Conservation (phyloP, 2,113 vertebrate genomes). For the Bubo bubo region DNA sequence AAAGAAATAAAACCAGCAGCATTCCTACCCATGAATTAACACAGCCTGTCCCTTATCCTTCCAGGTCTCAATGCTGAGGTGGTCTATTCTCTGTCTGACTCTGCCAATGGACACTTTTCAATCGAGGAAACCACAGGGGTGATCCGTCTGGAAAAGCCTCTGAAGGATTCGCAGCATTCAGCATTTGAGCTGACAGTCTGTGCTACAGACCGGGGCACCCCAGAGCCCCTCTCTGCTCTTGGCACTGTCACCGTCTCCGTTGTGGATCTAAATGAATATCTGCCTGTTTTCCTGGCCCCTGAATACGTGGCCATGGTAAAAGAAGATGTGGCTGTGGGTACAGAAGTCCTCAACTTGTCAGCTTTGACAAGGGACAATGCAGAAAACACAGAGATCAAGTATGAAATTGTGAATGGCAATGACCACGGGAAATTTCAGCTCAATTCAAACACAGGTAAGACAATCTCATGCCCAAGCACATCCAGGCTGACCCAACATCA, state of each 20-base stretch:
- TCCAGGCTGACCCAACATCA: neutral
- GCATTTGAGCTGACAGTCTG: conserved; percentile 86
- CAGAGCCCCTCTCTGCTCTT: conserved; percentile 80
- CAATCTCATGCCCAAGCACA: neutral
- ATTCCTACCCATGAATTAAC: neutral
- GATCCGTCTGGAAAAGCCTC: conserved; percentile 86
- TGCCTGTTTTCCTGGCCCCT: conserved; percentile 86
- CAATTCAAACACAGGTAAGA: conserved; percentile 84
- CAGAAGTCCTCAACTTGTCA: conserved; percentile 83
- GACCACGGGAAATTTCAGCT: conserved; percentile 85
- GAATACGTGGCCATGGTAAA: conserved; percentile 84
- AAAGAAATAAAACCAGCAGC: neutral
- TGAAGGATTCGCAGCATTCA: conserved; percentile 76
- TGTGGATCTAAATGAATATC: conserved; percentile 88
- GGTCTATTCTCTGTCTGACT: conserved; percentile 84
- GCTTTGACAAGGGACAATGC: conserved; percentile 76
- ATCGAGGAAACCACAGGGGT: conserved; percentile 91
- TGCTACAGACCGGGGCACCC: conserved; percentile 87
- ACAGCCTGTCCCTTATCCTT: neutral
- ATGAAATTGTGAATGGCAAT: conserved; percentile 86
- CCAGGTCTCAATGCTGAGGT: conserved; percentile 91
- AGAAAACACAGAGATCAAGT: conserved; percentile 76
- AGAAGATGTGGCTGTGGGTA: conserved; percentile 81
- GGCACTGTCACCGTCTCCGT: conserved; percentile 86
- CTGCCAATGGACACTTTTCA: conserved; percentile 87